These are phyloP conservation scores for Eurytoma adleriae DNA, from an alignment of 2,888 invertebrate genomes.

Conservation along the genomic window DNA sequence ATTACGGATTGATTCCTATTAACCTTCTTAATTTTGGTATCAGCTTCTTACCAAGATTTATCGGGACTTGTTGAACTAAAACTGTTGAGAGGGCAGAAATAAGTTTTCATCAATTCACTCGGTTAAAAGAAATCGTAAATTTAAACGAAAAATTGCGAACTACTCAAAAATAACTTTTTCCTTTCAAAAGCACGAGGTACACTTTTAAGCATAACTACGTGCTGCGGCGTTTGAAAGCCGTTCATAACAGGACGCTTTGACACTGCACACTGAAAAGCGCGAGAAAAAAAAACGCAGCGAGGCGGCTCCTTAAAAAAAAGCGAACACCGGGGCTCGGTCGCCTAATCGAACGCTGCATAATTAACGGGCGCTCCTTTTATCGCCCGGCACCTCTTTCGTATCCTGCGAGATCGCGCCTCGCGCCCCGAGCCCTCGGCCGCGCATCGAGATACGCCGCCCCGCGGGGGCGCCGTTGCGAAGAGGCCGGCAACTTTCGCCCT, in stretches of 20 bases:
- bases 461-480: constrained; percentile 19
- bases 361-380: constrained; percentile 39
- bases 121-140: too few species aligned
- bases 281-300: too few species aligned
- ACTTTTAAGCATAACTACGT: too few species aligned
- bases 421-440: neutral
- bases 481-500: constrained; percentile 32
- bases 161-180: too few species aligned
- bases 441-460: too few species aligned
- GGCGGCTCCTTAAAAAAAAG: too few species aligned
- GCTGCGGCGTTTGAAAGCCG: neutral
- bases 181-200: too few species aligned
- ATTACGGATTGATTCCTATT: neutral
- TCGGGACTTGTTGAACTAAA: neutral
- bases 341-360: constrained; percentile 48
- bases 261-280: too few species aligned
- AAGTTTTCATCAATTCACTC: too few species aligned
- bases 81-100: neutral
- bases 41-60: neutral
- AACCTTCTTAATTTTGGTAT: neutral
- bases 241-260: too few species aligned
- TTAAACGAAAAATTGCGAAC: too few species aligned
- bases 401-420: constrained; percentile 18
- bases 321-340: constrained; percentile 13
- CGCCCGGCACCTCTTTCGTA: constrained; percentile 50